phyloP scores from a whole-genome alignment of 2,888 invertebrate genomes.

The Microplitis manilae region DNA sequence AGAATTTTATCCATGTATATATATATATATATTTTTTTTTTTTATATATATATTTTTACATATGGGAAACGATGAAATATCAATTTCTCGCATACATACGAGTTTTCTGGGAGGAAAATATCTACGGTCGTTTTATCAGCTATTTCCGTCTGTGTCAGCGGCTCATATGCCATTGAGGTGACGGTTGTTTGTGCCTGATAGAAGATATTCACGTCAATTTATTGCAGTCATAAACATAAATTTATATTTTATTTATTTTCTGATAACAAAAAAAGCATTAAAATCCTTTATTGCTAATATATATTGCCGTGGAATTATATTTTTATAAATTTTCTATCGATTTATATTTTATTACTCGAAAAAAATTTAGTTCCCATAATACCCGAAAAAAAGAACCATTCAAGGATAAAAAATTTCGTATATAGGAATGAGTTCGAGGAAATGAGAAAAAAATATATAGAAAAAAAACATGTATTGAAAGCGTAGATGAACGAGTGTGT shows the following conservation, averaged over 20 bases:
- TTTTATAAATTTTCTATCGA: not conserved
- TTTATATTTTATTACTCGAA: not conserved
- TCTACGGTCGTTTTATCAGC: slow-evolving; percentile 12
- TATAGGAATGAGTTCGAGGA: not conserved
- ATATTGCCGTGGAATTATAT: not conserved
- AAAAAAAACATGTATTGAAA: not conserved
- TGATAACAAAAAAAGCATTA: not conserved
- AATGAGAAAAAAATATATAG: not conserved
- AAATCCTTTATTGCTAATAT: not conserved
- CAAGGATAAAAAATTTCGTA: not conserved
- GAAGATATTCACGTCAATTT: not conserved
- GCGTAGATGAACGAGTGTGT: slow-evolving; percentile 22
- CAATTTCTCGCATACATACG: slow-evolving; percentile 23
- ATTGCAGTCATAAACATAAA: not conserved
- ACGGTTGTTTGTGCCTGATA: not conserved
- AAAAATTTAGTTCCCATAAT: not conserved
- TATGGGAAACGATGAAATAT: slow-evolving; percentile 21
- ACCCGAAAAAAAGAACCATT: not conserved
- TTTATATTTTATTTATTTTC: not conserved
- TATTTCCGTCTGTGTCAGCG: slow-evolving; percentile 18
- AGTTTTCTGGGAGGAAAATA: slow-evolving; percentile 10
- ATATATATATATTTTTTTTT: too few species aligned
- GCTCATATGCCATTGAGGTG: slow-evolving; percentile 3
- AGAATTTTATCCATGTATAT: too few species aligned
- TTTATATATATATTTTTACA: not conserved